Conservation (phyloP, 2,888 invertebrate genomes). For the Spisula solida region DNA sequence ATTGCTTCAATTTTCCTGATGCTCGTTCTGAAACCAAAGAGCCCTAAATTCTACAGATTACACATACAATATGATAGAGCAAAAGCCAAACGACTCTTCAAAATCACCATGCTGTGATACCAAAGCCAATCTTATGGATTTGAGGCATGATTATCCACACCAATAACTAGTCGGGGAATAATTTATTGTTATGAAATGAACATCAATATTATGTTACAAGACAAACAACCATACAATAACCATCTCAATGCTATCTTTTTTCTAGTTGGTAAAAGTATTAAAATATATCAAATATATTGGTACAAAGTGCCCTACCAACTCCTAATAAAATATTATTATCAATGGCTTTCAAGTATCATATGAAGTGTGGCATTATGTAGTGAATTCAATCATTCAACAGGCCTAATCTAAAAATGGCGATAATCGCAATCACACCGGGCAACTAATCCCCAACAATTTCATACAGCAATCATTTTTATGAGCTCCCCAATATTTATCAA, state of each 20-base stretch:
- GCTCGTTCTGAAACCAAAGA: too few relatives aligned
- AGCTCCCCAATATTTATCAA: conserved; percentile 29
- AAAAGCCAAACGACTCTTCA: background rate
- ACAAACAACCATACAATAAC: background rate
- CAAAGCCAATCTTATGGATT: background rate
- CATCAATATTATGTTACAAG: conserved; percentile 4
- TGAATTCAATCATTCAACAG: conserved; percentile 42
- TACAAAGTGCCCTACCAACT: background rate
- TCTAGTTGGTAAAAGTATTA: conserved; percentile 16
- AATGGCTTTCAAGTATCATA: background rate
- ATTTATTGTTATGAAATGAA: conserved; percentile 5
- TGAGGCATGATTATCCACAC: background rate
- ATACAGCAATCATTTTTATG: conserved; percentile 32
- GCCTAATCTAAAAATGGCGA: conserved; percentile 21
- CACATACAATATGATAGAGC: background rate
- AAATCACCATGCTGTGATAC: background rate
- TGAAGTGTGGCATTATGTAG: conserved; percentile 19
- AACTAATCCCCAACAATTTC: conserved; percentile 41
- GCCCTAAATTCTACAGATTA: background rate
- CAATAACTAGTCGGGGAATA: background rate
- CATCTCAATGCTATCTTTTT: background rate
- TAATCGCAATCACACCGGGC: conserved; percentile 40
- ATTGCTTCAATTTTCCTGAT: too few relatives aligned
- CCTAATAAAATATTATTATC: conserved; percentile 28
- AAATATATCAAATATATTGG: background rate